These are phyloP conservation scores for Tragelaphus buxtoni DNA, from an alignment of 2,113 vertebrate genomes.

Conservation along the genomic window DNA sequence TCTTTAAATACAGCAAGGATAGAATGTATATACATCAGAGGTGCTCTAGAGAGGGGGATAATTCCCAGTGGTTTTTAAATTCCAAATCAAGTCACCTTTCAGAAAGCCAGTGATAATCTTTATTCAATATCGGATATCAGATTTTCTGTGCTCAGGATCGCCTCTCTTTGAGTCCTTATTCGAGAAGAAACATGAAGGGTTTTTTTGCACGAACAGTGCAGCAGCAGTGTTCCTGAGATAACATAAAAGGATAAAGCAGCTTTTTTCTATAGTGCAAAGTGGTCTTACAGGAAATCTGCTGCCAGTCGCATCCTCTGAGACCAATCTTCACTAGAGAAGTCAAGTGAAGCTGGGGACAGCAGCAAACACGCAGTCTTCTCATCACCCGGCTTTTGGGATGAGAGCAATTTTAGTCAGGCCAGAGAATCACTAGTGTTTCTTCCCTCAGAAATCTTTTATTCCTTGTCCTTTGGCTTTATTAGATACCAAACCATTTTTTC, in stretches of 20 bases:
- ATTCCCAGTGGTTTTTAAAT: slow-evolving; percentile 68
- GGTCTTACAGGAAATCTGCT: slow-evolving; percentile 62
- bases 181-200: slow-evolving; percentile 51
- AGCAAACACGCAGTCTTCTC: neutral
- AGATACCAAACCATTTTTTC: neutral
- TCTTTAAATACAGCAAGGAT: slow-evolving; percentile 38
- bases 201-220: slow-evolving; percentile 42
- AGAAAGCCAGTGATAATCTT: slow-evolving; percentile 6
- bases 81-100: slow-evolving; percentile 72
- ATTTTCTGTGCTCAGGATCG: slow-evolving; percentile 58
- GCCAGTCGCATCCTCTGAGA: slow-evolving; percentile 31
- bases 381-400: neutral
- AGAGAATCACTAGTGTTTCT: neutral
- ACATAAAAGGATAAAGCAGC: slow-evolving; percentile 67
- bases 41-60: neutral
- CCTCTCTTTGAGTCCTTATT: slow-evolving; percentile 45
- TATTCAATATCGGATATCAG: slow-evolving; percentile 64
- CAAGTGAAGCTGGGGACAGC: neutral
- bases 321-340: neutral
- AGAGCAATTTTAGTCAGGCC: neutral
- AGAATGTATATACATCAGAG: neutral
- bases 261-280: slow-evolving; percentile 68
- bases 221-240: slow-evolving; percentile 55
- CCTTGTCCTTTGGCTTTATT: neutral
- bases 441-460: neutral